Percentiles rank a stretch among this genome's conserved stretches.
These are phyloP conservation scores for Leucophenga varia DNA, from an alignment of 1,140 invertebrate genomes.

Conservation along the genomic window DNA sequence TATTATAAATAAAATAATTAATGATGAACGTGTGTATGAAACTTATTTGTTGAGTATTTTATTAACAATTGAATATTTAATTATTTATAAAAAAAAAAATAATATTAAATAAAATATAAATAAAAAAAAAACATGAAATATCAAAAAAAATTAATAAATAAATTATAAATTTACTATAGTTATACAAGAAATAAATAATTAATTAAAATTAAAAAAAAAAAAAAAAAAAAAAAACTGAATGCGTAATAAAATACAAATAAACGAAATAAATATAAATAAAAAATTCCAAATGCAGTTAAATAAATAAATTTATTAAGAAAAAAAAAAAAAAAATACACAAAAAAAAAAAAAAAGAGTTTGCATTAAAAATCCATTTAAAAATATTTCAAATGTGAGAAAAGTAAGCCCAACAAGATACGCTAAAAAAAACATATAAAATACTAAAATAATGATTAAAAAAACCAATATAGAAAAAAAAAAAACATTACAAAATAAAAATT, in stretches of 20 bases:
- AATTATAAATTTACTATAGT: too few species aligned
- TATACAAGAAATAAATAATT: slow-evolving; percentile 28
- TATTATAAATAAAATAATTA: not conserved
- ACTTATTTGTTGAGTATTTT: too few species aligned
- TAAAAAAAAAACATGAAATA: slow-evolving; percentile 23
- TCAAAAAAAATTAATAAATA: slow-evolving; percentile 41
- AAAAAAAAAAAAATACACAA: slow-evolving; percentile 1
- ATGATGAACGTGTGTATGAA: not conserved
- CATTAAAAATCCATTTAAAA: too few species aligned
- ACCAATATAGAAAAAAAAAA: slow-evolving; percentile 1
- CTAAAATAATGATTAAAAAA: too few species aligned
- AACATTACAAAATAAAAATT: slow-evolving; percentile 7
- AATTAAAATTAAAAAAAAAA: slow-evolving; percentile 29
- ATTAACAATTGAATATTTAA: not conserved
- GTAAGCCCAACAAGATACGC: too few species aligned
- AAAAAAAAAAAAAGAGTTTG: slow-evolving; percentile 1
- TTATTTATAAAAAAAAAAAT: too few species aligned
- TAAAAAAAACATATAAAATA: slow-evolving; percentile 15
- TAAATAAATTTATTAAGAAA: not conserved
- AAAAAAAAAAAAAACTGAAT: slow-evolving; percentile 1
- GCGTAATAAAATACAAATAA: slow-evolving; percentile 10
- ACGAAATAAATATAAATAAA: slow-evolving; percentile 2
- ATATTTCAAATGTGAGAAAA: too few species aligned
- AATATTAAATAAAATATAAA: too few species aligned
- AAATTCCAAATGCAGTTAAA: not conserved